Conservation (phyloP, 2,888 invertebrate genomes). For the Luperina nickerlii region DNA sequence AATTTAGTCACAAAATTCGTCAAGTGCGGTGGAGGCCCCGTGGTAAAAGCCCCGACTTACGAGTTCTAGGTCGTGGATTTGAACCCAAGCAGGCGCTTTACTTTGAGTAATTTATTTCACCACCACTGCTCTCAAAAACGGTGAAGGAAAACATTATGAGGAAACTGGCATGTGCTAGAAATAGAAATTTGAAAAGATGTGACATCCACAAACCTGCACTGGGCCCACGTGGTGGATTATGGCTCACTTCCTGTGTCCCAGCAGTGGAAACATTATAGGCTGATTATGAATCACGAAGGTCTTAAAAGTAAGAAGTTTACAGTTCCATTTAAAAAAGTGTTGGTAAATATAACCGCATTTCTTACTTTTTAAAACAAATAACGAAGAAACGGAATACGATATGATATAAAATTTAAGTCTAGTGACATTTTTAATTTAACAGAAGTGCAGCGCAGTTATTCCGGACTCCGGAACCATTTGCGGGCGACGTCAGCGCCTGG, state of each 20-base stretch:
- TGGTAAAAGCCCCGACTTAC: neutral
- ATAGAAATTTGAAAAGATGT: no score
- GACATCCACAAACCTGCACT: no score
- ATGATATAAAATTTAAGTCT: constrained; percentile 55
- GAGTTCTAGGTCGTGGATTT: neutral
- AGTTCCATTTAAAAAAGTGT: neutral
- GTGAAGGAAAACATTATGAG: neutral
- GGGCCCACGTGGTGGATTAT: no score
- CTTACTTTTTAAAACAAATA: constrained; percentile 19
- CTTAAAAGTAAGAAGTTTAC: neutral
- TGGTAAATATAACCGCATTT: neutral
- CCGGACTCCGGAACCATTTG: constrained; percentile 71
- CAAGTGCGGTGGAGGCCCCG: no score
- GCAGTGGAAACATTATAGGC: no score
- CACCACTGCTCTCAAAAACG: neutral
- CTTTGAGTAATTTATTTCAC: neutral
- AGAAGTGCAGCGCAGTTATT: constrained; percentile 55
- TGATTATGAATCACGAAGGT: neutral
- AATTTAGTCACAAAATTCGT: no score
- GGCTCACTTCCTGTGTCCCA: no score
- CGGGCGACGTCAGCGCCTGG: constrained; percentile 67
- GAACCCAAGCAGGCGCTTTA: neutral
- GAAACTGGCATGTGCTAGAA: neutral
- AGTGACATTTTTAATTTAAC: constrained; percentile 64
- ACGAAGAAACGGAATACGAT: constrained; percentile 40